Conservation (phyloP, 2,797 vertebrate species). For the Aplochiton taeniatus region DNA sequence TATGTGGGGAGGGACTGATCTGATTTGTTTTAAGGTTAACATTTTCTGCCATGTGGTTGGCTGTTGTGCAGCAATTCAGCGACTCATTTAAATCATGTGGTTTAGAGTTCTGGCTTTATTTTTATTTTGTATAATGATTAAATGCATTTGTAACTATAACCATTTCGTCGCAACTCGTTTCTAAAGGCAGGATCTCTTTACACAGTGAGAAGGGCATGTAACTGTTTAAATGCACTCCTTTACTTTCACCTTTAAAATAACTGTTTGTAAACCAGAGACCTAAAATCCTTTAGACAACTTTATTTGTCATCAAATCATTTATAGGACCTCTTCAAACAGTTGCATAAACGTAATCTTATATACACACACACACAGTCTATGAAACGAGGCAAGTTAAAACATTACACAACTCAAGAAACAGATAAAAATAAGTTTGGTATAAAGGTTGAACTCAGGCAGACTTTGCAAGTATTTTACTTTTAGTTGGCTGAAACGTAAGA, state of each 20-base stretch:
- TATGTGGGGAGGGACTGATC: not conserved
- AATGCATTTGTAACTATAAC: conserved; percentile 13
- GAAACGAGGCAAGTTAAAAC: conserved; percentile 30
- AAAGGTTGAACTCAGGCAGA: not conserved
- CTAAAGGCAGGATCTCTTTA: no score
- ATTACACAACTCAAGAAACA: no score
- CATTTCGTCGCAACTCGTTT: no score
- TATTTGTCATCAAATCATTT: conserved; percentile 61
- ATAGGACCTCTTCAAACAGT: conserved; percentile 51
- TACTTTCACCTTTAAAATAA: not conserved
- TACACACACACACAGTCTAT: conserved; percentile 23
- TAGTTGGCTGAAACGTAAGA: not conserved
- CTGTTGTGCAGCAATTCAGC: no score
- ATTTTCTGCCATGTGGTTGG: no score
- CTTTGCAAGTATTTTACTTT: not conserved
- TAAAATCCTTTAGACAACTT: conserved; percentile 50
- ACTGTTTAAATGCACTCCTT: no score
- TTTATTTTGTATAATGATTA: conserved; percentile 48
- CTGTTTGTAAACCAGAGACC: no score
- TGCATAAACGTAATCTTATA: conserved; percentile 55
- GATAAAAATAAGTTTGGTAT: not conserved
- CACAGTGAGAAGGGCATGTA: no score
- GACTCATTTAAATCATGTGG: no score
- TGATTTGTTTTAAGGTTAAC: not conserved
- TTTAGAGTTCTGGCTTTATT: conserved; percentile 12